Conservation (phyloP, 2,888 invertebrate species). For the Shargacucullia verbasci region DNA sequence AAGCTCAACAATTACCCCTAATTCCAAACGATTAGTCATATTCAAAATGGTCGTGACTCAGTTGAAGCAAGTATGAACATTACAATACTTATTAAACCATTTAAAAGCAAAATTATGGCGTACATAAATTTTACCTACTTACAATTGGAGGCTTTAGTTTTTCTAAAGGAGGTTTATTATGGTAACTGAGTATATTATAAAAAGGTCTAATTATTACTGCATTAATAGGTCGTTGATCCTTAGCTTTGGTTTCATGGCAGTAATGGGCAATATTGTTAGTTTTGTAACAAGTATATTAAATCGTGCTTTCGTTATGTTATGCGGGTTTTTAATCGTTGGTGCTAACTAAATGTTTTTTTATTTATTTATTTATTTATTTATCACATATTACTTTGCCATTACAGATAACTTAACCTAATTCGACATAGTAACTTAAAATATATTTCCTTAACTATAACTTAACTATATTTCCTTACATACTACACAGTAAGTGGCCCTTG, state of each 20-base stretch:
- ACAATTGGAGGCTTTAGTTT: slow-evolving; percentile 33
- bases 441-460: no score
- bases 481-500: no score
- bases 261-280: slow-evolving; percentile 21
- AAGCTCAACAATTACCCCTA: no score
- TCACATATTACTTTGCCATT: no score
- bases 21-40: slow-evolving; percentile 12
- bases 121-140: slow-evolving; percentile 33
- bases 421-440: no score
- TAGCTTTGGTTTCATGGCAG: slow-evolving; percentile 1
- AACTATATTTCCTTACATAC: no score
- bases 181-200: slow-evolving; percentile 15
- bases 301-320: slow-evolving; percentile 26
- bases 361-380: no score
- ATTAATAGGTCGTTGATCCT: slow-evolving; percentile 28
- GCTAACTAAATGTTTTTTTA: slow-evolving; percentile 2
- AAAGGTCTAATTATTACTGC: slow-evolving; percentile 20
- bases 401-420: no score
- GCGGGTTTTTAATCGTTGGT: slow-evolving; percentile 21
- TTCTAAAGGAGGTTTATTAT: slow-evolving; percentile 33
- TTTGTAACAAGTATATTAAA: slow-evolving; percentile 33
- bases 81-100: slow-evolving; percentile 36
- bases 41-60: slow-evolving; percentile 28
- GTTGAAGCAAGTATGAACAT: slow-evolving; percentile 24
- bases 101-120: slow-evolving; percentile 30